Evolutionary conservation across 1,140 invertebrate species (phyloP), one percentile per base, ranked within the genome.

Genomic region (Drosophila virilis): DNA sequence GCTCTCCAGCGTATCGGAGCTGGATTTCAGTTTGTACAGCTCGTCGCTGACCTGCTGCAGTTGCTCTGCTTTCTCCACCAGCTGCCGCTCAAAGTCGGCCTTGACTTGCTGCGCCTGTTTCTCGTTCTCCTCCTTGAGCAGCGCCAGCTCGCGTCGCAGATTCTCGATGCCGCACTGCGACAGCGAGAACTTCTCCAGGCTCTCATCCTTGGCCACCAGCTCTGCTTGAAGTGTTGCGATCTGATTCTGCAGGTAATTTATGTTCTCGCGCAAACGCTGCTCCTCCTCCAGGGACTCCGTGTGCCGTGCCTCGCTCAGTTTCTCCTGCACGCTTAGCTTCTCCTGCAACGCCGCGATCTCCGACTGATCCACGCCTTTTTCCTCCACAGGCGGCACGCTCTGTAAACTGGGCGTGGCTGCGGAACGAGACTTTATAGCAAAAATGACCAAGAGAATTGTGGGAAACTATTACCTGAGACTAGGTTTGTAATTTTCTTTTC

Each of bases 241-340:
- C 60, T 92, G 71, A 0, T 72, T 71, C 60, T 94, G 91, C 12
- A 93, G 78, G n/a, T 93, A 93, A 1, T 93, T 92, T 0, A 94
- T 92, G 42, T 94, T 94, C 8, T 94, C 89, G 5, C 76, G 67
- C 22, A 92, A 55, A 0, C 80, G 73, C 35, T 82, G 61, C 71
- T 92, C 77, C 54, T 88, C 89, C 40, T 91, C 89, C 32, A 69
- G 54, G 8, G 67, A 90, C 35, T 93, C 93, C 1, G 92, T 92
- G 8, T 86, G 66, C 38, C 93, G 92, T 13, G 73, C 57, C 15
- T 78, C 76, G 1, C 35, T 45, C 6, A 72, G 57, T 45, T 74
- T 64, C 59, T 72, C 60, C 58, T 84, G 75, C 12, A 33, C 64
- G 12, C 71, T 80, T 6, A 94, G 35, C 54, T 92, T 91, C 6